phyloP scores from a whole-genome alignment of 2,888 invertebrate genomes.

The Pyrrhosoma nymphula region DNA sequence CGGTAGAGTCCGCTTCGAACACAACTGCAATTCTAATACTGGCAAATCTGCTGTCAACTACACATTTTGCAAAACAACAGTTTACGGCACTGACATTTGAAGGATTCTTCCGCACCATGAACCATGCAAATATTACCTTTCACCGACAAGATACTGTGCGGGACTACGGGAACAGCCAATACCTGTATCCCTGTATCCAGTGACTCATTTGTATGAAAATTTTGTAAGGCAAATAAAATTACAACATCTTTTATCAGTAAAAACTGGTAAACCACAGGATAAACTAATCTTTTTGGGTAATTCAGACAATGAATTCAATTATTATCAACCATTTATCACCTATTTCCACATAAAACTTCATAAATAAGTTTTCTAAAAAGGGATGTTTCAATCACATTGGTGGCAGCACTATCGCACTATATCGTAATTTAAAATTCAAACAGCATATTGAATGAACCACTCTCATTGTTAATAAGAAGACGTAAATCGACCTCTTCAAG shows the following conservation, averaged over 20 bases:
- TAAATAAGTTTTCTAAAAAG: not conserved
- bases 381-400: not conserved
- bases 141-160: slow-evolving; percentile 47
- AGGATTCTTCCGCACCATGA: slow-evolving; percentile 26
- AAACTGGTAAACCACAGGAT: not conserved
- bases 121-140: slow-evolving; percentile 26
- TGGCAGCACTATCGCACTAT: slow-evolving; percentile 8
- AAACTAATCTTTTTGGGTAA: not conserved
- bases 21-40: slow-evolving; percentile 27
- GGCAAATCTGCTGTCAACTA: slow-evolving; percentile 46
- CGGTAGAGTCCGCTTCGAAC: not conserved
- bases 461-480: too few relatives aligned
- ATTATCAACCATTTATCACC: not conserved
- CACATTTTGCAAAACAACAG: slow-evolving; percentile 30
- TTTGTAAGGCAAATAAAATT: not conserved
- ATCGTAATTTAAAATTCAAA: not conserved
- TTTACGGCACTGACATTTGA: slow-evolving; percentile 44
- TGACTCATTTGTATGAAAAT: slow-evolving; percentile 63
- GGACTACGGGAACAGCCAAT: slow-evolving; percentile 60
- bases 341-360: not conserved
- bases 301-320: not conserved
- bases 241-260: not conserved
- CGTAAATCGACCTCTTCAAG: too few relatives aligned
- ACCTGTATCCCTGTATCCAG: slow-evolving; percentile 41
- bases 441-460: not conserved